Evolutionary conservation across 2,113 vertebrate species (phyloP), one percentile per base, ranked within the genome.

Genomic region (Daubentonia madagascariensis): DNA sequence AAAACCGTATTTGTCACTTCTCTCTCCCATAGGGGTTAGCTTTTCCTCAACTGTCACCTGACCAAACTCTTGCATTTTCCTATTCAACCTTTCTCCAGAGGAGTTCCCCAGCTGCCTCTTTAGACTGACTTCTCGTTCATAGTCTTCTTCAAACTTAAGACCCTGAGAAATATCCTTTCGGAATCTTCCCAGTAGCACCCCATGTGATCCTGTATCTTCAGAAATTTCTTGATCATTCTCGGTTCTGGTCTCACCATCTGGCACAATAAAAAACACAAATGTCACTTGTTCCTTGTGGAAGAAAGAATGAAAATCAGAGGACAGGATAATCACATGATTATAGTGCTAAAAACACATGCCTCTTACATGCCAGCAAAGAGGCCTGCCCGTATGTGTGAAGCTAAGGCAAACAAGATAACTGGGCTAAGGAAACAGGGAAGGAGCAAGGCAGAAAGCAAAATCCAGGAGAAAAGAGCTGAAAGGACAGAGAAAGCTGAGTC

Each of bases 191-290:
- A 97, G 37, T 1, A 96, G 88, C 86, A 96, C 30, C 48, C 89
- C 73, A 4, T 14, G 84, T 84, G 93, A 91, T 88, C 88, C 97
- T 78, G 93, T 48, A 81, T 96, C 97, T 96, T 98, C 96, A 59
- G 97, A 96, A 89, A 90, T 96, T 52, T 93, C 89, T 90, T 80
- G 89, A 68, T 95, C 93, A 48, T 63, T 96, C 87, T 95, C 94
- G 57, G 89, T 94, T 96, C 96, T 97, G 59, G 97, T 97, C 84
- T 98, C 98, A 85, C 97, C 95, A 96, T 98, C 98, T 98, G 86
- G 80, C 93, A 98, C 52, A 97, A 97, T 70, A 91, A 43, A 97
- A 95, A 97, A 98, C 9, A 50, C 81, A 97, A 93, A 90, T 63
- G 37, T 97, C 94, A 95, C 70, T 86, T 93, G 70, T 67, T 81